Evolutionary conservation across 2,113 vertebrate genomes (phyloP), one percentile per base, ranked within the genome.

Genomic region (Gnathonemus longibarbis): DNA sequence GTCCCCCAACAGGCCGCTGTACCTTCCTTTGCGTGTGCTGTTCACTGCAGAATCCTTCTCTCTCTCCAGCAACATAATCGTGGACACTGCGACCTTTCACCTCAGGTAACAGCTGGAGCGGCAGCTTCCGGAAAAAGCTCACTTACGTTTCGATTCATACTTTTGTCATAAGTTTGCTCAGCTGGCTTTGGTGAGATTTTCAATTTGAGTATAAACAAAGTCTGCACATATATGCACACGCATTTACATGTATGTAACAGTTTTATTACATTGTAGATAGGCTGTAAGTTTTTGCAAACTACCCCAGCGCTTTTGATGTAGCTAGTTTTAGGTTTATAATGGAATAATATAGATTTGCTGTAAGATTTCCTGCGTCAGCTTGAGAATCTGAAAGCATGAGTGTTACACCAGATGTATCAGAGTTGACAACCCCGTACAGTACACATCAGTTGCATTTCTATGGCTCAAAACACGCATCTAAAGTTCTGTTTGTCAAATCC

Each of bases 21-120:
- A 98, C 94, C 95, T 98, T 89, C 97, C 97, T 0, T 92, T 98
- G 91, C 95, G 97, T 5, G 92, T 97, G 89, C 92, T 98, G 62
- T 93, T 98, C 91, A 98, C 97, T 0, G 96, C 97, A 0, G 97
- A 98, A 93, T 97, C 97, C 89, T 98, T 98, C 93, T 97, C 97
- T 45, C 94, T 98, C 50, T 98, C 97, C 91, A 98, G 97, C 90
- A 98, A 98, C 89, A 98, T 98, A 90, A 96, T 98, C 52, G 97
- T 98, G 89, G 97, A 98, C 93, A 98, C 97, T 0, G 96, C 97
- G 0, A 97, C 97, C 85, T 98, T 98, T 92, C 96, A 98, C 93
- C 97, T 98, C 94, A 97, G 97, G 97, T 98, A 95, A 58, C 74
- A 10, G 24, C 53, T 5, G 31, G 35, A 50, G 70, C 4, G 4